Conservation (phyloP, 2,888 invertebrate species). For the Schizotus pectinicornis region DNA sequence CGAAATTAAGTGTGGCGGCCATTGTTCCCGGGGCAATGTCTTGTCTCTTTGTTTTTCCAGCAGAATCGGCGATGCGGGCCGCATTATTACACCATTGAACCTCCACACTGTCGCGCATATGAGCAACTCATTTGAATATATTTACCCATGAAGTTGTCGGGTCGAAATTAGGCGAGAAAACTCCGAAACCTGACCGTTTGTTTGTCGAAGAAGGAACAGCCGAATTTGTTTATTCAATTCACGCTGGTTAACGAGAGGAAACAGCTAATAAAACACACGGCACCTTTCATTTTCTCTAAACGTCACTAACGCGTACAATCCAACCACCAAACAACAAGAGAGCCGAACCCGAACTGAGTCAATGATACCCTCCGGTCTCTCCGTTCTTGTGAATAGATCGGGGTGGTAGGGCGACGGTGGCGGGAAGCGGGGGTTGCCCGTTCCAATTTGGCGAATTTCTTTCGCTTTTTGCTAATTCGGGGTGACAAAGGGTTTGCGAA, state of each 20-base stretch:
- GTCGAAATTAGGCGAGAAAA: no score
- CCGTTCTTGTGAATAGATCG: no score
- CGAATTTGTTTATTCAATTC: conserved; percentile 40
- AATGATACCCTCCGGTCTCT: no score
- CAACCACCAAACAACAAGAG: background rate
- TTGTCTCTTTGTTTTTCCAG: no score
- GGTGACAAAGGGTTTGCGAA: no score
- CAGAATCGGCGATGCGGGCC: no score
- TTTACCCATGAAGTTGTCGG: conserved; percentile 19
- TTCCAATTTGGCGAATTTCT: no score
- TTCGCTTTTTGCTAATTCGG: no score
- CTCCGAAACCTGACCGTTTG: no score
- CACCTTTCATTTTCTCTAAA: conserved; percentile 23
- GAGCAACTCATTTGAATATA: conserved; percentile 8
- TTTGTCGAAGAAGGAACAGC: background rate
- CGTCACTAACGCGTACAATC: conserved; percentile 7
- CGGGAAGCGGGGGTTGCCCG: no score
- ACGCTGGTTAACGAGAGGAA: conserved; percentile 31
- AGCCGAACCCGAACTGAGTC: conserved; percentile 16
- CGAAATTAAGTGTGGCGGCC: conserved; percentile 40
- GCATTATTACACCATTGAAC: no score
- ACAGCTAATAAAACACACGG: conserved; percentile 28
- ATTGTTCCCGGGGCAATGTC: conserved; percentile 24
- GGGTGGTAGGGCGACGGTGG: no score
- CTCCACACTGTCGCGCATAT: conserved; percentile 1